These are phyloP conservation scores for Arremon brunneinucha DNA, from an alignment of 2,797 vertebrate species.

Conservation along the genomic window DNA sequence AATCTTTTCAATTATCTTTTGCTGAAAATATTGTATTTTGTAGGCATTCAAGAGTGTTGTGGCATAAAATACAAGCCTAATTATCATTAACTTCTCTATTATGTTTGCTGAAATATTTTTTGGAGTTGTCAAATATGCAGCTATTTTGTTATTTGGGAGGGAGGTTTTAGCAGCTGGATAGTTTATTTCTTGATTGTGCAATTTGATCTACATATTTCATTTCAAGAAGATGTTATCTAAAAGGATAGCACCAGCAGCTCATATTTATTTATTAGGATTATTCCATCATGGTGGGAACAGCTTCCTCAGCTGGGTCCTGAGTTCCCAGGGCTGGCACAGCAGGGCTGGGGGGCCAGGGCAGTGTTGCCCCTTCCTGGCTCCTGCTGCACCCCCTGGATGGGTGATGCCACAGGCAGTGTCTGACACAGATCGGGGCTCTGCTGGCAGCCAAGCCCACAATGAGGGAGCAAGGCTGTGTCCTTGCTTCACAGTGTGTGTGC, in stretches of 20 bases:
- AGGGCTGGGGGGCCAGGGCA: not conserved
- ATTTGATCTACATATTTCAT: not conserved
- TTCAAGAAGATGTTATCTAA: not conserved
- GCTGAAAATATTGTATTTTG: conserved; percentile 63
- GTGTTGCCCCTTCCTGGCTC: accelerated
- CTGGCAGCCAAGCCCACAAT: accelerated
- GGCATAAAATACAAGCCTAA: conserved; percentile 49
- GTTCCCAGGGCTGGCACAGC: accelerated
- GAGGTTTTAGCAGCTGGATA: conserved; percentile 18
- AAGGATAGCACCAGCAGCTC: not conserved
- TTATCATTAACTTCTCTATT: conserved; percentile 60
- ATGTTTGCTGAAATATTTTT: conserved; percentile 54
- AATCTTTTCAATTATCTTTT: conserved; percentile 70
- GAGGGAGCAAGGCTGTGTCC: accelerated
- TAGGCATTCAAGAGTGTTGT: conserved; percentile 28
- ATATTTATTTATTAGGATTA: not conserved
- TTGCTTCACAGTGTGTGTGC: accelerated
- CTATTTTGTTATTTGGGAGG: conserved; percentile 51
- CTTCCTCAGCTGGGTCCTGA: not conserved
- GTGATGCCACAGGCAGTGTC: accelerated
- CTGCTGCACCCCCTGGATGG: accelerated
- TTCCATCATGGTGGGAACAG: not conserved
- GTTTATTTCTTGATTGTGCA: not conserved
- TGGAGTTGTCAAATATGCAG: conserved; percentile 54
- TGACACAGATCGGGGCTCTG: accelerated